Evolutionary conservation across 53 echinoderm and acorn worm genomes (phyloP).

Genomic region (Arbacia lixula): DNA sequence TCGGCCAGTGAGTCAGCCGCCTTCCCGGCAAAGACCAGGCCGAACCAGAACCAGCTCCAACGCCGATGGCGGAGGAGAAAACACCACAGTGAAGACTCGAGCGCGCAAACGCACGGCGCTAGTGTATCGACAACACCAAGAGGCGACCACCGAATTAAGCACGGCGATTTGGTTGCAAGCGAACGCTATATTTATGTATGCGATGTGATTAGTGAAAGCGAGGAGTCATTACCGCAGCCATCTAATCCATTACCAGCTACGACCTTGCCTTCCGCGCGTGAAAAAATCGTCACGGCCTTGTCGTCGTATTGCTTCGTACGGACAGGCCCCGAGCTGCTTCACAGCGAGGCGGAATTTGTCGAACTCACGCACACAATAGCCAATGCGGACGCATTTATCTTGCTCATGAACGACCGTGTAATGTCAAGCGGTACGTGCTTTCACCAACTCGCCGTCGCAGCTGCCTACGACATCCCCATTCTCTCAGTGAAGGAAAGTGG

Average conservation of each 20-base stretch:
- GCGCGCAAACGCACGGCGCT: background rate
- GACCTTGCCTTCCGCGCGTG: slow-evolving; percentile 49
- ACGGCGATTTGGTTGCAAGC: slow-evolving; percentile 14
- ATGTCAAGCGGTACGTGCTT: slow-evolving; percentile 66
- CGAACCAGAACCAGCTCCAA: slow-evolving; percentile 39
- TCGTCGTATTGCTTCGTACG: slow-evolving; percentile 78
- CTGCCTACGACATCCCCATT: slow-evolving; percentile 68
- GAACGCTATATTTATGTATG: slow-evolving; percentile 78
- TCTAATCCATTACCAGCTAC: background rate
- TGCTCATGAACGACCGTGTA: slow-evolving; percentile 72
- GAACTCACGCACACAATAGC: slow-evolving; percentile 69
- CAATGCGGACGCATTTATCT: slow-evolving; percentile 79
- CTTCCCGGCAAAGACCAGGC: slow-evolving; percentile 1
- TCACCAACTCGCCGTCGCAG: slow-evolving; percentile 76
- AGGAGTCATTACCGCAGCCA: slow-evolving; percentile 18
- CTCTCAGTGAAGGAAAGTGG: slow-evolving; percentile 74
- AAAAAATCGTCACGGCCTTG: slow-evolving; percentile 71
- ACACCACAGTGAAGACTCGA: slow-evolving; percentile 11
- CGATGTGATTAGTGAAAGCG: slow-evolving; percentile 50
- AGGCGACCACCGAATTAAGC: background rate
- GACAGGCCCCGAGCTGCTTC: slow-evolving; percentile 70
- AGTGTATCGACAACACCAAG: background rate
- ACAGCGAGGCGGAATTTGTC: slow-evolving; percentile 51
- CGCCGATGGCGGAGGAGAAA: slow-evolving; percentile 12
- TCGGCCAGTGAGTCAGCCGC: slow-evolving; percentile 29